Base-by-base conservation (phyloP, 2,888 invertebrate species). In the Coenonympha arcania region DNA sequence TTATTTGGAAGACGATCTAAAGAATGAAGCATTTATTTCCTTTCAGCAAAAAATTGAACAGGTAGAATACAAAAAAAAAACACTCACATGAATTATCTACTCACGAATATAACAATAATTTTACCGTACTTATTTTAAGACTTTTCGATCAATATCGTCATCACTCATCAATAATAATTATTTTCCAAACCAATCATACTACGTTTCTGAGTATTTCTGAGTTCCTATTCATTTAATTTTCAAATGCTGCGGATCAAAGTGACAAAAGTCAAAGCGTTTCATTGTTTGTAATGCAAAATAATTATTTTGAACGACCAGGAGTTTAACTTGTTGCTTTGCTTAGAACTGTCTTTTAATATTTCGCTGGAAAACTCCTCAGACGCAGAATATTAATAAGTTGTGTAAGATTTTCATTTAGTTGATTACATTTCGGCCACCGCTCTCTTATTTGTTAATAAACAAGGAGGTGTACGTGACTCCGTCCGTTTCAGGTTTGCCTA, bases 311-410 rank as follows among this genome's bases (percentile, higher is more conserved):
- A 55, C 52, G 54, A 53, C 37, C 54, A 46, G 52, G 56, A 55
- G 50, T 55, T 54, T 51, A 51, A 58, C 60, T 60, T 60, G 58
- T 60, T 60, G 58, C 55, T 56, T 53, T 46, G 47, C 51, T 50
- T 52, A 54, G 46, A 49, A 49, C 45, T 52, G 55, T 52, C 52
- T 52, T 55, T 55, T 55, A 55, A 55, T 52, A 55, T 55, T 55
- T 52, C 45, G 30, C 36, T 30, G 44, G 44, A 48, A 39, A 44
- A 50, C 52, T 47, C 54, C 48, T 16, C 55, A 42, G 49, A 45
- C 55, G 50, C 47, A 41, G 47, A 55, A 55, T 55, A 55, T 52
- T 55, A 55, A 52, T 52, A 50, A 55, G 41, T 52, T 52, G 52
- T 50, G 52, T 55, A 52, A 52, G 55, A 52, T 52, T 55, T 55